Evolutionary conservation across 2,888 invertebrate species (phyloP), one percentile per base, ranked within the genome.

Genomic region (Heterodera filipjevi): DNA sequence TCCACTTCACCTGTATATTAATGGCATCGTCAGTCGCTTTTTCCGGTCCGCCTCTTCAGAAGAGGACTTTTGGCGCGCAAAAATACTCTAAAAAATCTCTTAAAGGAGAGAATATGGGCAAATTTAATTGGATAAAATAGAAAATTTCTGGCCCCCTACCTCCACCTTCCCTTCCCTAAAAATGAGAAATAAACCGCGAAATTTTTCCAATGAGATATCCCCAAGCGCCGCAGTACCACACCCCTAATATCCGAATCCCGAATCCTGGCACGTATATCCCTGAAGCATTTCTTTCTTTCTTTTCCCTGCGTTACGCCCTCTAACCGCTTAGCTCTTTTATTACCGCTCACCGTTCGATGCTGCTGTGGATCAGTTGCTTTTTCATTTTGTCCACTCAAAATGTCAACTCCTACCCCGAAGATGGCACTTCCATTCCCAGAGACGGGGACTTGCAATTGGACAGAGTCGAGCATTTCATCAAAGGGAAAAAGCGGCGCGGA

Each of bases 41-140:
- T 79, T 79, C 22, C 79, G 79, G 71, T 79, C 79, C 32, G 76
- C 77, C 71, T 76, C 79, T 35, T 79, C 79, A 22, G 76, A 77
- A 16, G 77, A 72, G n/a, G 76, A 68, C 68, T 68, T 68, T 75
- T 75, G 75, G 3, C 75, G 75, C 10, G 32, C 33, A 59, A 75
- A 64, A 33, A 75, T 30, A 27, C 68, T 66, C 75, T 75, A 75
- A 75, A 27, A 46, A 3, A 33, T 22, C 27, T 16, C 33, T 8
- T 44, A 35, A 46, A 73, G 8, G 8, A 33, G 1, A 32, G n/a
- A 39, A 39, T 3, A 10, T 10, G 39, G 39, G 39, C 5, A 39
- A 39, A 39, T 3, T 39, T 10, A 39, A 39, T 39, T 39, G 39
- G 39, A 39, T 3, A 39, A 39, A 39, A 39, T 10, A 39, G 39